Conservation (phyloP, 2,797 vertebrate species). For the Streptopelia turtur region DNA sequence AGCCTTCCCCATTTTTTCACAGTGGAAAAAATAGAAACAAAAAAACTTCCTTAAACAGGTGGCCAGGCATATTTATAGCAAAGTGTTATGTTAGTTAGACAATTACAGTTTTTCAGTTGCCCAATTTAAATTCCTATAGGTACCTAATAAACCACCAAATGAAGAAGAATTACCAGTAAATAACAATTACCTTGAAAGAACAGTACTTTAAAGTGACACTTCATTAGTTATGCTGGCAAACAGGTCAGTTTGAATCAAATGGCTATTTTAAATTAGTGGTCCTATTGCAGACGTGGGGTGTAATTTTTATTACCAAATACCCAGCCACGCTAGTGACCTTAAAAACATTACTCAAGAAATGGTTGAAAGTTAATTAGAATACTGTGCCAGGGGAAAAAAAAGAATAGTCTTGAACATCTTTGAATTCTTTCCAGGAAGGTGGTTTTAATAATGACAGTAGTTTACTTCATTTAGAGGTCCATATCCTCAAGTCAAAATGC, state of each 20-base stretch:
- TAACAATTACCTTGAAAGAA: conserved; percentile 59
- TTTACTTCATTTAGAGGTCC: conserved; percentile 54
- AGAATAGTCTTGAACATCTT: conserved; percentile 28
- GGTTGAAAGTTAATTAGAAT: conserved; percentile 59
- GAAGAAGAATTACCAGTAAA: conserved; percentile 64
- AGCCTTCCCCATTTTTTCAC: conserved; percentile 16
- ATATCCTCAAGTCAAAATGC: conserved; percentile 39
- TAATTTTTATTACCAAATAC: conserved; percentile 45
- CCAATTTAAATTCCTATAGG: conserved; percentile 56
- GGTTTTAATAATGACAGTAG: conserved; percentile 61
- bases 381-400: background rate
- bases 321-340: conserved; percentile 50
- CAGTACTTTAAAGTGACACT: conserved; percentile 44
- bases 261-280: conserved; percentile 20
- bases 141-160: conserved; percentile 55
- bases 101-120: conserved; percentile 68
- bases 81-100: conserved; percentile 55
- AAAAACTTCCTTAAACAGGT: conserved; percentile 36
- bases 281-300: conserved; percentile 30
- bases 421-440: conserved; percentile 62
- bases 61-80: conserved; percentile 56
- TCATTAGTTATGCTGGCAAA: conserved; percentile 24
- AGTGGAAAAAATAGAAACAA: background rate
- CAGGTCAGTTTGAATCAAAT: conserved; percentile 3
- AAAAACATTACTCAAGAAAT: conserved; percentile 49